A percentile compares a stretch with the other conserved stretches of the same genome.
These are phyloP conservation scores for Emydoidea blandingii DNA, from an alignment of 2,797 vertebrate species.

Conservation along the genomic window DNA sequence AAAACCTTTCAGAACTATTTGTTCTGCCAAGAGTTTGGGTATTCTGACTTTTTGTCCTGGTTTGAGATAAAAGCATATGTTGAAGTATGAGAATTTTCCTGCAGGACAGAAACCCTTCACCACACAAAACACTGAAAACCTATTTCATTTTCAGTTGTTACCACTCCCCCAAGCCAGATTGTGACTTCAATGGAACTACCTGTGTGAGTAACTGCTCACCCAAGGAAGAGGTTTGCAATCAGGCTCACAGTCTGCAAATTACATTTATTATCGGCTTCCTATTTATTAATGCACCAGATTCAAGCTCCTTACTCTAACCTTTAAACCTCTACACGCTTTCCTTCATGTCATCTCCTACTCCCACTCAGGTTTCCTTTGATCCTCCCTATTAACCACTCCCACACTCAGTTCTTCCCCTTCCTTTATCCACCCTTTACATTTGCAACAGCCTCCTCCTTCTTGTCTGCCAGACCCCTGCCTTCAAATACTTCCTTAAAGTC, in stretches of 20 bases:
- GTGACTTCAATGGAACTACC: not conserved
- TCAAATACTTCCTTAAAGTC: not conserved
- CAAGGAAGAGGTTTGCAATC: not conserved
- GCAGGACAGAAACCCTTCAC: not conserved
- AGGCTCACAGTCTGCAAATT: not conserved
- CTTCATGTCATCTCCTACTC: not conserved
- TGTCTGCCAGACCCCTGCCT: not conserved
- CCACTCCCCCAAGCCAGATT: not conserved
- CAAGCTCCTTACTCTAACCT: not conserved
- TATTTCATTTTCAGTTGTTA: not conserved
- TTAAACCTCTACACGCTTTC: not conserved
- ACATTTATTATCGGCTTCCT: not conserved
- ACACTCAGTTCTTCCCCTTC: not conserved
- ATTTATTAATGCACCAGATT: not conserved
- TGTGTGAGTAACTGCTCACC: not conserved
- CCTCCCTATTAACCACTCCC: not conserved
- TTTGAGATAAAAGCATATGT: not conserved
- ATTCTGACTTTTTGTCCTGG: not conserved
- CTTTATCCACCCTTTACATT: not conserved
- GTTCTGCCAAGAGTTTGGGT: not conserved
- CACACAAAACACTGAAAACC: not conserved
- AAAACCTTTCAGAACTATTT: not conserved
- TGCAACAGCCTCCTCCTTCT: not conserved
- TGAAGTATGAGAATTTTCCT: not conserved
- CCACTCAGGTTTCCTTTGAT: not conserved